Evolutionary conservation across 2,888 invertebrate genomes (phyloP).

Genomic region (Ypsolopha scabrella): DNA sequence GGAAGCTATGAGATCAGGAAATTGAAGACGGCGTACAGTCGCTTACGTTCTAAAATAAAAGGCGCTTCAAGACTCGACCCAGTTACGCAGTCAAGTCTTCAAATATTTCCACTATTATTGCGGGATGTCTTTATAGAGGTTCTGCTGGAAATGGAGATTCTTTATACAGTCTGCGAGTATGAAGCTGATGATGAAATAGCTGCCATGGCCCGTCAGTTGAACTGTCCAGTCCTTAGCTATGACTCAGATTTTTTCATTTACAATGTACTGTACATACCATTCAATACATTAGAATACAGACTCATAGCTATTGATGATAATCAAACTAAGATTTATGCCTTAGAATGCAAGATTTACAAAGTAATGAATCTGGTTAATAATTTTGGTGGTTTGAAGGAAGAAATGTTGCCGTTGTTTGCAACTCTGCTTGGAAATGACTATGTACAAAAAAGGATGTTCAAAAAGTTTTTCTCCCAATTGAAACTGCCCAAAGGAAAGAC

Average conservation of each 20-base stretch:
- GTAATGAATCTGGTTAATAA: slow-evolving; percentile 76
- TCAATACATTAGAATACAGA: slow-evolving; percentile 73
- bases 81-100: slow-evolving; percentile 58
- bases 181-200: slow-evolving; percentile 94
- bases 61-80: slow-evolving; percentile 69
- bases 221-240: slow-evolving; percentile 90
- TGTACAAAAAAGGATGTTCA: slow-evolving; percentile 75
- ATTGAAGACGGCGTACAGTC: slow-evolving; percentile 71
- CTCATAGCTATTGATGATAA: slow-evolving; percentile 28
- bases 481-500: slow-evolving; percentile 68
- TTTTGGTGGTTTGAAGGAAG: slow-evolving; percentile 75
- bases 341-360: slow-evolving; percentile 79
- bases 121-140: slow-evolving; percentile 81
- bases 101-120: slow-evolving; percentile 81
- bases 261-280: slow-evolving; percentile 85
- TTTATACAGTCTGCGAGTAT: slow-evolving; percentile 80
- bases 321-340: slow-evolving; percentile 38
- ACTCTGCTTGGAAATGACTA: slow-evolving; percentile 93
- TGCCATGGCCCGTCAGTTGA: slow-evolving; percentile 78
- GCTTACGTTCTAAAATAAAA: slow-evolving; percentile 72
- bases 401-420: slow-evolving; percentile 82
- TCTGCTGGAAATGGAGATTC: slow-evolving; percentile 73
- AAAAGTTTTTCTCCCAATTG: slow-evolving; percentile 76
- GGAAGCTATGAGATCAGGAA: slow-evolving; percentile 82
- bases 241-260: slow-evolving; percentile 96